Conservation (phyloP, 2,113 vertebrate genomes). For the Deroptyus accipitrinus region DNA sequence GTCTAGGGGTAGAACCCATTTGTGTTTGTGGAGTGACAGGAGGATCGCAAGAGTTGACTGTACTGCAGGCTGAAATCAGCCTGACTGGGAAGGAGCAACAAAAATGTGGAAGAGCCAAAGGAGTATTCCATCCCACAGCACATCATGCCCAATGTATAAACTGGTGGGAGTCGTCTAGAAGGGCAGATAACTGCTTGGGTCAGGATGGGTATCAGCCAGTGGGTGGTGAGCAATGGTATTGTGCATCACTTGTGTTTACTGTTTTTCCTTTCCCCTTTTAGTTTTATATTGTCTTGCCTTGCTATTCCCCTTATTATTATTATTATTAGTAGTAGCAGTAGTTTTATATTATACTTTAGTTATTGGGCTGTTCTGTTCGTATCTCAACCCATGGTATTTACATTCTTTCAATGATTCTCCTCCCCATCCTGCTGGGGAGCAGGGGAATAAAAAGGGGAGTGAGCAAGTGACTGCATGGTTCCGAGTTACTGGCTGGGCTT, state of each 20-base stretch:
- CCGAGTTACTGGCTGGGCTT: not conserved
- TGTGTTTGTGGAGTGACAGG: not conserved
- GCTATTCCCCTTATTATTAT: not conserved
- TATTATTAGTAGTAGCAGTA: too few species aligned
- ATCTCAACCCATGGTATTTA: not conserved
- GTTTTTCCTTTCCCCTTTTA: not conserved
- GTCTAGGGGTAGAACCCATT: not conserved
- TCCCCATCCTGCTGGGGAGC: not conserved
- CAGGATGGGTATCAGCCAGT: not conserved
- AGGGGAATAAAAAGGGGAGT: not conserved
- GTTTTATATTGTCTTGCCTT: not conserved
- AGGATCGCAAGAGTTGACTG: not conserved
- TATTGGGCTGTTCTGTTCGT: not conserved
- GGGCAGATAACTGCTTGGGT: not conserved
- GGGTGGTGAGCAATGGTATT: not conserved
- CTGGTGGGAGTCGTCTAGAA: not conserved
- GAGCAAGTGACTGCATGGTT: not conserved
- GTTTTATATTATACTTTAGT: not conserved
- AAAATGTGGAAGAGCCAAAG: not conserved
- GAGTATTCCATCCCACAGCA: not conserved
- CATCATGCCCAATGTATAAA: not conserved
- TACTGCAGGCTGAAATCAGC: not conserved
- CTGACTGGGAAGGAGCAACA: not conserved
- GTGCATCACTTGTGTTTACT: not conserved
- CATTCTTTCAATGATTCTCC: not conserved